Evolutionary conservation across 2,113 vertebrate species (phyloP).

Genomic region (Passer montanus): DNA sequence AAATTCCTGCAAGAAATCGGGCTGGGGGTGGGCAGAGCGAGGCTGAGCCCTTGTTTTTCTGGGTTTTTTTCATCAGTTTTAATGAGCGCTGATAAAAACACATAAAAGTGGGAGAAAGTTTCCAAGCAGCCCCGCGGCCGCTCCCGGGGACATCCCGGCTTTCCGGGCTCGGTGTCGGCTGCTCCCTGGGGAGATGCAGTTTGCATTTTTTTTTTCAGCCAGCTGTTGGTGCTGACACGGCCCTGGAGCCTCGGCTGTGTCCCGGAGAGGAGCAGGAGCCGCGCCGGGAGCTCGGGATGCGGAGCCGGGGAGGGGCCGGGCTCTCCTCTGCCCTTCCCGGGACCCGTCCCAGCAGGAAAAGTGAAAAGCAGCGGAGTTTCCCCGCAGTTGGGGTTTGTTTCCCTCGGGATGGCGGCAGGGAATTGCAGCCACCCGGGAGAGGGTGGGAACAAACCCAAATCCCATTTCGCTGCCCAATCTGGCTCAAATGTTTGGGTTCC

Average conservation of each 20-base stretch:
- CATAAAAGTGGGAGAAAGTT: background rate
- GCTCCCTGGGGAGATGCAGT: background rate
- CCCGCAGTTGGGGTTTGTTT: rapidly evolving
- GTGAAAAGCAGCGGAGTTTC: background rate
- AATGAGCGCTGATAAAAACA: background rate
- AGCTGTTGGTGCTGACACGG: background rate
- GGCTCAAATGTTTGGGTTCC: rapidly evolving
- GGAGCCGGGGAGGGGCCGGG: background rate
- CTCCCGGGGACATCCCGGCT: rapidly evolving
- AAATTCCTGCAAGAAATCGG: background rate
- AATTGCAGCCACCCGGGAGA: background rate
- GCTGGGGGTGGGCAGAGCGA: background rate
- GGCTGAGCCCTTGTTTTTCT: no score
- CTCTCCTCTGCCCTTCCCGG: background rate
- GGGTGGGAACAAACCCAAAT: rapidly evolving
- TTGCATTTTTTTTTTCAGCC: background rate
- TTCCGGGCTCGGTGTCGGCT: background rate
- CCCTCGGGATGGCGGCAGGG: rapidly evolving
- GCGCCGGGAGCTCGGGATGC: background rate
- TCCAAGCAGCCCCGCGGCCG: background rate
- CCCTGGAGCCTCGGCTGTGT: background rate
- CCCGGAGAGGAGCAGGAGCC: background rate
- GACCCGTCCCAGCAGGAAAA: background rate
- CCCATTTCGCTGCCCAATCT: background rate
- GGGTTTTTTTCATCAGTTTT: background rate